These are phyloP conservation scores for Scartelaos histophorus DNA, from an alignment of 2,113 vertebrate species.

Conservation along the genomic window DNA sequence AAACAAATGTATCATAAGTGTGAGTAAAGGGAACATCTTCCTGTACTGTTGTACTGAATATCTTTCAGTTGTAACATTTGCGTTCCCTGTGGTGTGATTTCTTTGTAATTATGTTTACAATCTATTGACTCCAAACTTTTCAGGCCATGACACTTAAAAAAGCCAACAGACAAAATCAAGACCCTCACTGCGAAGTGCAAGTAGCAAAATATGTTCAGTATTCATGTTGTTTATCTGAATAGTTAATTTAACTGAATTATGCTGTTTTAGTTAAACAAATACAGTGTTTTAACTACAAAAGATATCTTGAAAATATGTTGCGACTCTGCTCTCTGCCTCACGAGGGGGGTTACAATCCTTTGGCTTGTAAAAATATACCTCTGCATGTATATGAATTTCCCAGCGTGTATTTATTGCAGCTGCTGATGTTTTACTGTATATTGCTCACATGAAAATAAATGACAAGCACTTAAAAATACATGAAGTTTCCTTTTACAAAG, in stretches of 20 bases:
- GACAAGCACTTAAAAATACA: slow-evolving; percentile 36
- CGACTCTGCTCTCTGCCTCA: too few relatives aligned
- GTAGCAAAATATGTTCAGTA: background rate
- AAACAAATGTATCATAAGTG: slow-evolving; percentile 30
- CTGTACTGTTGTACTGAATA: background rate
- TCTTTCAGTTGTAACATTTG: background rate
- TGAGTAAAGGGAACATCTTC: slow-evolving; percentile 14
- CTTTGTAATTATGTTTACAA: background rate
- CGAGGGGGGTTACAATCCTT: too few relatives aligned
- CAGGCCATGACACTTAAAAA: background rate
- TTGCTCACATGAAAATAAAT: slow-evolving; percentile 34
- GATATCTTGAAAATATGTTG: too few relatives aligned
- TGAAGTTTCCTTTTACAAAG: slow-evolving; percentile 23
- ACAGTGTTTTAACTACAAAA: too few relatives aligned
- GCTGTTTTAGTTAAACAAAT: too few relatives aligned
- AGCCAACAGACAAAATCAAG: background rate
- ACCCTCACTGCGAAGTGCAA: too few relatives aligned
- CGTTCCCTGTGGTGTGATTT: background rate
- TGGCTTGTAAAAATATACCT: too few relatives aligned
- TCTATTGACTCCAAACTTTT: background rate
- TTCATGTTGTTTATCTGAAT: too few relatives aligned
- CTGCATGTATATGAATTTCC: slow-evolving; percentile 34
- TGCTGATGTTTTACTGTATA: slow-evolving; percentile 30
- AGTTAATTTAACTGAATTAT: too few relatives aligned
- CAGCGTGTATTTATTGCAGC: slow-evolving; percentile 54